These are phyloP conservation scores for Oasisia sp. DNA, from an alignment of 2,888 invertebrate species.

Conservation along the genomic window DNA sequence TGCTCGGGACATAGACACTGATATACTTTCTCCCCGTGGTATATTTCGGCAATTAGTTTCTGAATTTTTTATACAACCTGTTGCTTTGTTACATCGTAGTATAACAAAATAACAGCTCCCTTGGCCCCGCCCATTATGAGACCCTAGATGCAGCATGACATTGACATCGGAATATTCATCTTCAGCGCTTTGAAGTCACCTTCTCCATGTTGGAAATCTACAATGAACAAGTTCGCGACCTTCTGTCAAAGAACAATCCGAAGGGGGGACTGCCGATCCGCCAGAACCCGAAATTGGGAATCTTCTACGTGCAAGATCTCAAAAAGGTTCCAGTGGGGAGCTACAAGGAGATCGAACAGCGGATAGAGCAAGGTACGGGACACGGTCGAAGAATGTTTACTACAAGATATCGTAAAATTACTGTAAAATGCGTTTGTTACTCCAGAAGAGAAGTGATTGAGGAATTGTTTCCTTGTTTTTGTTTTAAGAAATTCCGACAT, in stretches of 20 bases:
- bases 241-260: slow-evolving; percentile 63
- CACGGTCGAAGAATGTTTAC: not conserved
- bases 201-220: slow-evolving; percentile 67
- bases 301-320: slow-evolving; percentile 65
- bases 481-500: not conserved
- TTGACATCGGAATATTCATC: not conserved
- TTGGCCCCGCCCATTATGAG: too few species aligned
- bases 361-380: slow-evolving; percentile 65
- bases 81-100: too few species aligned
- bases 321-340: slow-evolving; percentile 65
- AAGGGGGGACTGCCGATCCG: slow-evolving; percentile 64
- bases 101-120: too few species aligned
- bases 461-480: not conserved
- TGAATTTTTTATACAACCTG: too few species aligned
- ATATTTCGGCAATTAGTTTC: too few species aligned
- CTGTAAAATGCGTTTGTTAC: not conserved
- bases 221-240: slow-evolving; percentile 66
- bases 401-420: not conserved
- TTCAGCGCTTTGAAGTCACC: slow-evolving; percentile 63
- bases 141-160: not conserved
- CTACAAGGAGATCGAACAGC: slow-evolving; percentile 64
- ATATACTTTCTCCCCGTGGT: not conserved
- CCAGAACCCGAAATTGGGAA: slow-evolving; percentile 64
- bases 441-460: not conserved
- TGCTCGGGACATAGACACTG: not conserved